phyloP scores from a whole-genome alignment of 2,888 invertebrate genomes.

The Julus scandinavius region DNA sequence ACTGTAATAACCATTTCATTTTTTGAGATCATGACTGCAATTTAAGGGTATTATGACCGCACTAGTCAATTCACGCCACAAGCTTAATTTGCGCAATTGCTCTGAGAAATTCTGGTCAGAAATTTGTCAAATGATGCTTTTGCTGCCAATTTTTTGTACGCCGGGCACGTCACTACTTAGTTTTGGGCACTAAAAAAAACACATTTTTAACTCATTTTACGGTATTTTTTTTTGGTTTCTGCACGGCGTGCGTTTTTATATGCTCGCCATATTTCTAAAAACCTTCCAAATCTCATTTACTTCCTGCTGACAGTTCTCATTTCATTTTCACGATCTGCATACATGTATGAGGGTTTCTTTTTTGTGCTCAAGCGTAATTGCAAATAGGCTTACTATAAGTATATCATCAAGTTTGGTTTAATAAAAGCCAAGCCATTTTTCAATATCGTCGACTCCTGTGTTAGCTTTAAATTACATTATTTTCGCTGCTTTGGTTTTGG shows the following conservation, averaged over 20 bases:
- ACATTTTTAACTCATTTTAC: not conserved
- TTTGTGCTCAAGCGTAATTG: not conserved
- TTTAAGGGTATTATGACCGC: too few relatives aligned
- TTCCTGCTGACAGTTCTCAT: constrained; percentile 25
- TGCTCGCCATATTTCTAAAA: not conserved
- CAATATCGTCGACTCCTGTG: constrained; percentile 14
- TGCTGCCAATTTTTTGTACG: not conserved
- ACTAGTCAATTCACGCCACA: too few relatives aligned
- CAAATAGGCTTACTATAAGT: constrained; percentile 15
- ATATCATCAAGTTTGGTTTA: constrained; percentile 20
- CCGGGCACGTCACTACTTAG: not conserved
- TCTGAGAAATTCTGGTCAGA: too few relatives aligned
- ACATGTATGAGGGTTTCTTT: not conserved
- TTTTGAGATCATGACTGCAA: too few relatives aligned
- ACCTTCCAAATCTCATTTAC: constrained; percentile 15
- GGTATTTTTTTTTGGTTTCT: not conserved
- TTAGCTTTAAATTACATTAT: not conserved
- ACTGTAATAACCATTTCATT: too few relatives aligned
- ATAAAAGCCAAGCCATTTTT: constrained; percentile 4
- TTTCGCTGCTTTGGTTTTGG: not conserved
- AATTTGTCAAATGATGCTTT: too few relatives aligned
- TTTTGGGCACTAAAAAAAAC: not conserved
- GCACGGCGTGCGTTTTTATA: not conserved
- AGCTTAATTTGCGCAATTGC: too few relatives aligned
- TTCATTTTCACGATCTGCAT: not conserved